Base-by-base conservation (phyloP, 2,888 invertebrate genomes). In the Molorchus minor region DNA sequence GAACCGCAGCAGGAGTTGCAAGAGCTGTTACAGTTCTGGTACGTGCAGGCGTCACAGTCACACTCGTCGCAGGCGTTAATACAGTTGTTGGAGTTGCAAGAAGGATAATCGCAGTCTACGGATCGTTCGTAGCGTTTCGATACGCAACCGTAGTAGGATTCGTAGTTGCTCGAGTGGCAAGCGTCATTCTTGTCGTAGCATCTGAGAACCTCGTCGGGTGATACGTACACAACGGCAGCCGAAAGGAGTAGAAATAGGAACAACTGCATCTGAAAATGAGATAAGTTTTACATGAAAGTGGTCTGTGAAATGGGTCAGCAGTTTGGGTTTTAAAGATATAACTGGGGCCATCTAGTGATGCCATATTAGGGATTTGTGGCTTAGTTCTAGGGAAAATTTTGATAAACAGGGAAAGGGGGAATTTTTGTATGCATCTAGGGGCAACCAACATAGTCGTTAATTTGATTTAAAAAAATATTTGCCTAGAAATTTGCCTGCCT, bases 131-230 rank as follows among this genome's bases (percentile, higher is more conserved):
- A 70, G 0, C 77, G 68, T 19, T 72, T 69, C 33, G 74, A 67
- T 10, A 79, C 67, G 54, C 80, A 80, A 29, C 74, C 73, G 12
- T 78, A 68, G 62, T 79, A 80, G 0, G 71, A 67, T 12, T 69
- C 62, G 60, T 77, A 75, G 52, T 78, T 75, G 0, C 76, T 74
- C 3, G 75, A 70, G 25, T 69, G 61, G 57, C 79, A 79, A 16
- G 73, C 68, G 53, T 71, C 64, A 8, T 15, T 54, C 7, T 5
- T 38, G 16, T 59, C 56, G 5, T 35, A 29, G 35, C 66, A 66
- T n/a, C 16, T 25, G 8, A 53, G 45, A 5, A 30, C 10, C 10
- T 44, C 35, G 1, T 61, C n/a, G 17, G 33, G n/a, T 30, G 17
- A 25, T 15, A 51, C 7, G 17, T 44, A 8, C 15, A 61, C 15